These are phyloP conservation scores for Rhinoptilus africanus DNA, from an alignment of 2,113 vertebrate species.

Conservation along the genomic window DNA sequence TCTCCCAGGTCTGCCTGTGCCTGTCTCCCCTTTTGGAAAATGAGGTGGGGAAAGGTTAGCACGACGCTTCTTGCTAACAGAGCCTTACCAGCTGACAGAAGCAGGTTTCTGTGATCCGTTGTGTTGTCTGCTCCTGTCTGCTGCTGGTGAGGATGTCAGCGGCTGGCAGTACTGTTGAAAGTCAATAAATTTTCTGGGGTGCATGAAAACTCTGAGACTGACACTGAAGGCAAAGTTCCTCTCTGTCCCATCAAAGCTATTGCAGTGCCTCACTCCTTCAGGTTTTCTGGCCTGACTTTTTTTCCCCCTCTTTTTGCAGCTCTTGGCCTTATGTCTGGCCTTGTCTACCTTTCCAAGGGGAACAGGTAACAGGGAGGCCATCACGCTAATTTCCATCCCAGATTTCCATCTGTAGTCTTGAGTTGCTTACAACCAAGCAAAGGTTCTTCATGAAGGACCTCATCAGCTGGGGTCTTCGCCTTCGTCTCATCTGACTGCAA, in stretches of 20 bases:
- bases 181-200: background rate
- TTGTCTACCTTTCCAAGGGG: background rate
- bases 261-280: background rate
- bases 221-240: background rate
- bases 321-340: background rate
- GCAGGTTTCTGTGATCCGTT: background rate
- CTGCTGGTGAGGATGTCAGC: background rate
- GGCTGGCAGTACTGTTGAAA: background rate
- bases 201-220: background rate
- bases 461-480: background rate
- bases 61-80: background rate
- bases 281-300: background rate
- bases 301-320: background rate
- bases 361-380: background rate
- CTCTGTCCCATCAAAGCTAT: background rate
- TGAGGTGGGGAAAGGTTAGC: background rate
- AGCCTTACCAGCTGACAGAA: background rate
- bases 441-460: background rate
- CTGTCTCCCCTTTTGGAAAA: background rate
- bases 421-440: background rate
- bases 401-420: background rate
- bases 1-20: accelerated
- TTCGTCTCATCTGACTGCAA: background rate
- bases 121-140: background rate
- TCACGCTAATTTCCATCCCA: background rate